A percentile compares a stretch with the other conserved stretches of the same genome.
Evolutionary conservation across 2,113 vertebrate genomes (phyloP).

Genomic region (Sitta europaea): DNA sequence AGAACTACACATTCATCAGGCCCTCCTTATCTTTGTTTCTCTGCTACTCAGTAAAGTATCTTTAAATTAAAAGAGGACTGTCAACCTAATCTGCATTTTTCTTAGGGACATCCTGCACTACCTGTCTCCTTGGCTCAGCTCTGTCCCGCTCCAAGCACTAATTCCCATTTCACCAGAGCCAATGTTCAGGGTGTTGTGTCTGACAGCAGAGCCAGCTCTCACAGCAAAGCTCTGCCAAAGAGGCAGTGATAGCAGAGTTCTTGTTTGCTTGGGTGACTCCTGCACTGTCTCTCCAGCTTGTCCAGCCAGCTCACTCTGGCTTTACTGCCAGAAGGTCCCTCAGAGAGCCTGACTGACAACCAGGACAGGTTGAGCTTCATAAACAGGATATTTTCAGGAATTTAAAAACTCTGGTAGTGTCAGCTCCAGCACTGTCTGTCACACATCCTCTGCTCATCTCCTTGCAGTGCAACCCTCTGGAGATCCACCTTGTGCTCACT

Average conservation of each 20-base stretch:
- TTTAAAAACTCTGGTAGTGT: neutral
- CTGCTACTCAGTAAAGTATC: neutral
- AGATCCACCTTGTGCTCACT: neutral
- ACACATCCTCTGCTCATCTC: neutral
- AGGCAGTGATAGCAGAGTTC: neutral
- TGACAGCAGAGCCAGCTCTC: neutral
- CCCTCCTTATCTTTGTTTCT: neutral
- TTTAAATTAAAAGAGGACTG: neutral
- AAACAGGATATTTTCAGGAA: neutral
- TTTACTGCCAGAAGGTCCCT: neutral
- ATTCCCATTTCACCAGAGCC: neutral
- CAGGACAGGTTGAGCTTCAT: neutral
- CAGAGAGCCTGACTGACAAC: fast-evolving
- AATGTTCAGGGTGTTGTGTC: neutral
- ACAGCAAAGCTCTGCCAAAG: neutral
- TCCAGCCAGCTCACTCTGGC: neutral
- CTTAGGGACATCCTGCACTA: neutral
- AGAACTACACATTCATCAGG: neutral
- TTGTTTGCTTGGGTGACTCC: neutral
- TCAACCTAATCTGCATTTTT: neutral
- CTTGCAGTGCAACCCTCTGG: neutral
- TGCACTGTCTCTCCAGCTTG: neutral
- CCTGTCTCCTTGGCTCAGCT: neutral
- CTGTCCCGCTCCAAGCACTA: neutral
- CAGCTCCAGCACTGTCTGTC: neutral